A percentile compares a stretch with the other conserved stretches of the same genome.
These are phyloP conservation scores for Tigriopus californicus DNA, from an alignment of 2,888 invertebrate genomes.

Conservation along the genomic window DNA sequence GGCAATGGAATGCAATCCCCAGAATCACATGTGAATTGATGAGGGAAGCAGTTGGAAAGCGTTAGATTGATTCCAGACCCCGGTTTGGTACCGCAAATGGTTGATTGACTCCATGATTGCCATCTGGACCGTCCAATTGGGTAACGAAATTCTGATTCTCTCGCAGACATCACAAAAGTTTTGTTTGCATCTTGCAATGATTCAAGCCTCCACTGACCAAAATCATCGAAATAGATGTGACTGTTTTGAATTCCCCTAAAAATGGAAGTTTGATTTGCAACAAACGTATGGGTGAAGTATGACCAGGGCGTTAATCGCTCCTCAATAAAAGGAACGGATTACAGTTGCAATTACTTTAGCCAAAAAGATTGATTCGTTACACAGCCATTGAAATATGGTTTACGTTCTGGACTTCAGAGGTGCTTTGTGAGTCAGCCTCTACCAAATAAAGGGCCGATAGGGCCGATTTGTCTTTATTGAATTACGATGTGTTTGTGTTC, in stretches of 20 bases:
- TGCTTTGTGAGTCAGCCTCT: too few species aligned
- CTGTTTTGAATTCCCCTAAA: slow-evolving; percentile 3
- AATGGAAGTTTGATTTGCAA: background rate
- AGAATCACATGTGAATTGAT: slow-evolving; percentile 2
- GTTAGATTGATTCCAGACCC: background rate
- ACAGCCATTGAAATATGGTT: too few species aligned
- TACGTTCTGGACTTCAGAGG: too few species aligned
- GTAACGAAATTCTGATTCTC: background rate
- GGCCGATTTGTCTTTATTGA: too few species aligned
- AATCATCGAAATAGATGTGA: slow-evolving; percentile 2
- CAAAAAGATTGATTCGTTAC: too few species aligned
- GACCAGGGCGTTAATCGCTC: too few species aligned
- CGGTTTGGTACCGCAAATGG: background rate
- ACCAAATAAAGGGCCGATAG: too few species aligned
- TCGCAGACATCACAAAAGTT: background rate
- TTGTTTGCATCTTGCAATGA: background rate
- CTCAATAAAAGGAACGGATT: too few species aligned
- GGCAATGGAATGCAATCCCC: slow-evolving; percentile 1
- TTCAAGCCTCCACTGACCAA: background rate
- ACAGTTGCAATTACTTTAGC: too few species aligned
- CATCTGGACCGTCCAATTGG: background rate
- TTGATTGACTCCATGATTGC: background rate
- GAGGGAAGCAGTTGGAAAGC: background rate
- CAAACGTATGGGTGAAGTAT: background rate
- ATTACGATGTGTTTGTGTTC: too few species aligned